Evolutionary conservation across 1,140 invertebrate genomes (phyloP).

Genomic region (Cepaea nemoralis): DNA sequence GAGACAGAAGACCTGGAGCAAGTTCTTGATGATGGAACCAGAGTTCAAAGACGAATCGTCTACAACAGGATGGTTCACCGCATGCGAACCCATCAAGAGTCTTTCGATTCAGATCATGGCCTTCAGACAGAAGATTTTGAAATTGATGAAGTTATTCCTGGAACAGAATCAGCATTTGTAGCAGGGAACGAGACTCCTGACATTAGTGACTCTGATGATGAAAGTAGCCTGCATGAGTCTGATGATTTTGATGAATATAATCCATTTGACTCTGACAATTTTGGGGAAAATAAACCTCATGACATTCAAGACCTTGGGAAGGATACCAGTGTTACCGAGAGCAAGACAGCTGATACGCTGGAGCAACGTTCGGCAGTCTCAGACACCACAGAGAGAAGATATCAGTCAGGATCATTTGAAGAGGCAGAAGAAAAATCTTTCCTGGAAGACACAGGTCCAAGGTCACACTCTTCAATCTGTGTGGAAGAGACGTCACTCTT

Average conservation of each 20-base stretch:
- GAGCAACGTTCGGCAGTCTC: too few relatives aligned
- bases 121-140: slow-evolving; percentile 51
- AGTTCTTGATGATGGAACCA: slow-evolving; percentile 64
- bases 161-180: slow-evolving; percentile 62
- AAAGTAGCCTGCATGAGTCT: slow-evolving; percentile 34
- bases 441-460: slow-evolving; percentile 50
- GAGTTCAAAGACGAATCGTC: slow-evolving; percentile 58
- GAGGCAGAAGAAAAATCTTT: slow-evolving; percentile 35
- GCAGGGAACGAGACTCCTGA: slow-evolving; percentile 38
- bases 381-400: slow-evolving; percentile 45
- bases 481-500: slow-evolving; percentile 41
- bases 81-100: slow-evolving; percentile 58
- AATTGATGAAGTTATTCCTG: slow-evolving; percentile 65
- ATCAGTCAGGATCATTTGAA: slow-evolving; percentile 52
- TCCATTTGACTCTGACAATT: slow-evolving; percentile 42
- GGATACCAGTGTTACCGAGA: slow-evolving; percentile 59
- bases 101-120: slow-evolving; percentile 56
- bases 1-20: slow-evolving; percentile 67
- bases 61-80: slow-evolving; percentile 61
- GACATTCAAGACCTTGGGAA: slow-evolving; percentile 61
- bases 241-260: too few relatives aligned
- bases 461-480: slow-evolving; percentile 32
- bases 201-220: slow-evolving; percentile 52
- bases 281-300: slow-evolving; percentile 57
- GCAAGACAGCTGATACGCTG: slow-evolving; percentile 49